Conservation (phyloP, 2,888 invertebrate genomes). For the Drosophila histrio region DNA sequence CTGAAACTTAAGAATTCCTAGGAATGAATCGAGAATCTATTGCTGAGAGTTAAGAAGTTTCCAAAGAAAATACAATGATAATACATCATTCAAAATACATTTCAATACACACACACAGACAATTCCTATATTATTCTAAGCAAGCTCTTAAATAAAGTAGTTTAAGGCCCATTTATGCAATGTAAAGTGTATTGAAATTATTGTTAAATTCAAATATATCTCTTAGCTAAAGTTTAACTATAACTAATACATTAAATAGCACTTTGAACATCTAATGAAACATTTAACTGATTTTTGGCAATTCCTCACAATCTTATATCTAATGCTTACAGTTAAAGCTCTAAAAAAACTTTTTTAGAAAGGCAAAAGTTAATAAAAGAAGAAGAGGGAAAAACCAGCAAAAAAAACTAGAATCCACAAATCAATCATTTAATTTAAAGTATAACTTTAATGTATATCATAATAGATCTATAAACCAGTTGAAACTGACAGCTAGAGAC, state of each 20-base stretch:
- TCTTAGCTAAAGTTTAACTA: not conserved
- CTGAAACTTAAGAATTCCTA: not conserved
- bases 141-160: not conserved
- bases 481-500: conserved; percentile 15
- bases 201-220: not conserved
- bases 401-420: not conserved
- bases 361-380: not conserved
- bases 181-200: too few species aligned
- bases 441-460: conserved; percentile 9
- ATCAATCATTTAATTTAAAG: conserved; percentile 33
- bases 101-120: not conserved
- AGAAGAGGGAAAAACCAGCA: not conserved
- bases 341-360: conserved; percentile 14
- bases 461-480: conserved; percentile 37
- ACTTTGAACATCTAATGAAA: too few species aligned
- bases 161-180: too few species aligned
- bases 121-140: not conserved
- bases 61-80: not conserved
- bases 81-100: not conserved
- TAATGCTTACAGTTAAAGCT: not conserved
- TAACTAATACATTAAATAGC: not conserved
- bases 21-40: not conserved
- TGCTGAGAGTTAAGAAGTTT: not conserved
- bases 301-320: not conserved
- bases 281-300: not conserved